phyloP scores from a whole-genome alignment of 2,113 vertebrate genomes.

The Hippocampus zosterae region DNA sequence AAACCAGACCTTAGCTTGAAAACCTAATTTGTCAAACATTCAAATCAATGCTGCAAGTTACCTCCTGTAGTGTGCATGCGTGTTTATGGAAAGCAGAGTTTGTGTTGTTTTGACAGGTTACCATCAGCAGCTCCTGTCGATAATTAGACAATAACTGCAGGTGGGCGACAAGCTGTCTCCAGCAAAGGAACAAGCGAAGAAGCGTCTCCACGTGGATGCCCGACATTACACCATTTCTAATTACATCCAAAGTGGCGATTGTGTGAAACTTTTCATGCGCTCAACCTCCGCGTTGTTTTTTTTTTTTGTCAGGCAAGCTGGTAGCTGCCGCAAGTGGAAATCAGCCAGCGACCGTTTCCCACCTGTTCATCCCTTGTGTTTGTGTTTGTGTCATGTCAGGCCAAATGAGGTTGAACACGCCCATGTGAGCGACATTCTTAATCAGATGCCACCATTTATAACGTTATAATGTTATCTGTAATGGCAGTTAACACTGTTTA shows the following conservation, averaged over 20 bases:
- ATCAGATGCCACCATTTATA: conserved; percentile 37
- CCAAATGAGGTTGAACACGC: conserved; percentile 36
- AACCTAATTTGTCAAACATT: not conserved
- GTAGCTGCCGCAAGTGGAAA: conserved; percentile 46
- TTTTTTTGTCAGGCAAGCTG: conserved; percentile 34
- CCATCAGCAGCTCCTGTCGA: conserved; percentile 45
- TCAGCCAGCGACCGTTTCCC: conserved; percentile 38
- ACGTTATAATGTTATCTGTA: not conserved
- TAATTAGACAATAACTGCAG: conserved; percentile 49
- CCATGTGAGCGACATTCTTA: conserved; percentile 48
- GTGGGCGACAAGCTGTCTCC: conserved; percentile 10
- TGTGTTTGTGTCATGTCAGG: conserved; percentile 42
- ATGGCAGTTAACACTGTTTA: not conserved
- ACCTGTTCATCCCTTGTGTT: conserved; percentile 35
- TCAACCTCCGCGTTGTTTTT: conserved; percentile 33
- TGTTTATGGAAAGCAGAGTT: conserved; percentile 16
- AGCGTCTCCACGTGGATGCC: conserved; percentile 16
- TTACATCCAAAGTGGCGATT: conserved; percentile 33
- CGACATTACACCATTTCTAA: conserved; percentile 13
- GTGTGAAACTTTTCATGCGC: conserved; percentile 35
- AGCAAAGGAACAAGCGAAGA: conserved; percentile 20
- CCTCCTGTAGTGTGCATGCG: not conserved
- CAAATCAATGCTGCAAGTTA: not conserved
- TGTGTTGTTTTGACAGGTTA: conserved; percentile 38
- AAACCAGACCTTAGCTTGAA: not conserved